Conservation (phyloP, 2,113 vertebrate genomes). For the Andinoacara biseriatus region DNA sequence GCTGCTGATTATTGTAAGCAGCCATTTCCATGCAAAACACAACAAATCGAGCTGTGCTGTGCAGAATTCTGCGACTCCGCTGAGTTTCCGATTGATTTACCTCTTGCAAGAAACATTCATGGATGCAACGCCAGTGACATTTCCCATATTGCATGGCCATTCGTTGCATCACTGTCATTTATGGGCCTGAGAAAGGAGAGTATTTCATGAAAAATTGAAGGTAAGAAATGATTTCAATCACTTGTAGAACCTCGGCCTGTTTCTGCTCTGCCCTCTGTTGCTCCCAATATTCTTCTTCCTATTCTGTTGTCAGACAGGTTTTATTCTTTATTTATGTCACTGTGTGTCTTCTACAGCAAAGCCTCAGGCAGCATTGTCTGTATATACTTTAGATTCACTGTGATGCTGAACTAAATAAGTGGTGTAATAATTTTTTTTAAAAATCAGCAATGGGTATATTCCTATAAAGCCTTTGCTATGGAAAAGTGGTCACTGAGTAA, state of each 20-base stretch:
- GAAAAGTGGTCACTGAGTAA: slow-evolving; percentile 26
- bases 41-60: slow-evolving; percentile 47
- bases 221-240: slow-evolving; percentile 59
- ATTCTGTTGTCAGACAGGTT: slow-evolving; percentile 30
- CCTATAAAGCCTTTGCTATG: slow-evolving; percentile 38
- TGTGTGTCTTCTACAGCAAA: slow-evolving; percentile 33
- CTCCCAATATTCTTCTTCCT: slow-evolving; percentile 39
- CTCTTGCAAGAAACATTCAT: slow-evolving; percentile 31
- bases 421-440: slow-evolving; percentile 29
- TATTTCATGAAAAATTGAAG: slow-evolving; percentile 57
- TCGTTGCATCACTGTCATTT: slow-evolving; percentile 49
- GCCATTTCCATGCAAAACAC: slow-evolving; percentile 54
- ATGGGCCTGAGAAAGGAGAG: slow-evolving; percentile 31
- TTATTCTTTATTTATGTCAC: slow-evolving; percentile 31
- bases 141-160: slow-evolving; percentile 33
- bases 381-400: slow-evolving; percentile 35
- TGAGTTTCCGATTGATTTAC: slow-evolving; percentile 54
- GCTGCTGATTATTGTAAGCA: slow-evolving; percentile 48
- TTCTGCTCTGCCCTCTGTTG: slow-evolving; percentile 27
- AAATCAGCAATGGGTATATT: slow-evolving; percentile 16
- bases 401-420: slow-evolving; percentile 40
- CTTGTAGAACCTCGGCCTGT: slow-evolving; percentile 32
- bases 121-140: slow-evolving; percentile 40
- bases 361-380: slow-evolving; percentile 6
- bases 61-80: slow-evolving; percentile 35